Evolutionary conservation across 2,888 invertebrate genomes (phyloP).

Genomic region (Conistra vaccinii): DNA sequence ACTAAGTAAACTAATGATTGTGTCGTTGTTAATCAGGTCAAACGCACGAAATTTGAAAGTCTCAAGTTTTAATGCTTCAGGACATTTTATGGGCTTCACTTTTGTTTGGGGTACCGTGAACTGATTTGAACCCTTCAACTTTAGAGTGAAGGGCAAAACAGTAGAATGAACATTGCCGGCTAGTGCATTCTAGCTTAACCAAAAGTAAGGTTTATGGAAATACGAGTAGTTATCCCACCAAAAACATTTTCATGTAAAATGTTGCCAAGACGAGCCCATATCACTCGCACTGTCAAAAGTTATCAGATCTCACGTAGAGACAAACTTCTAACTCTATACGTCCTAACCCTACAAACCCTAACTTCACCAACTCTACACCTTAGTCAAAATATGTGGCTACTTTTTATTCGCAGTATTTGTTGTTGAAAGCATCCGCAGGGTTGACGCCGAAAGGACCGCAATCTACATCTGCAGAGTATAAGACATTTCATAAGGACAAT

Average conservation of each 20-base stretch:
- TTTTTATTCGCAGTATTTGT: not conserved
- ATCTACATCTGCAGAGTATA: not conserved
- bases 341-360: too few species aligned
- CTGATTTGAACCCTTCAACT: not conserved
- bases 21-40: slow-evolving; percentile 76
- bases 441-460: not conserved
- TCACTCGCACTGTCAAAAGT: too few species aligned
- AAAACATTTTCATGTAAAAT: too few species aligned
- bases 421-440: not conserved
- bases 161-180: not conserved
- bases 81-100: slow-evolving; percentile 59
- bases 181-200: too few species aligned
- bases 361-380: too few species aligned
- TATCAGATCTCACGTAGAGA: too few species aligned
- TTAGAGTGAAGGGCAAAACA: slow-evolving; percentile 6
- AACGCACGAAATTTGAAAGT: slow-evolving; percentile 68
- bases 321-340: too few species aligned
- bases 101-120: slow-evolving; percentile 61
- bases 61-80: slow-evolving; percentile 64
- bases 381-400: too few species aligned
- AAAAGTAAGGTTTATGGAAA: not conserved
- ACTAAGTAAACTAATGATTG: slow-evolving; percentile 72
- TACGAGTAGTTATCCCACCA: too few species aligned
- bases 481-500: not conserved
- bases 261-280: too few species aligned